Base-by-base conservation (phyloP, 2,888 invertebrate genomes). In the Lathronympha strigana region DNA sequence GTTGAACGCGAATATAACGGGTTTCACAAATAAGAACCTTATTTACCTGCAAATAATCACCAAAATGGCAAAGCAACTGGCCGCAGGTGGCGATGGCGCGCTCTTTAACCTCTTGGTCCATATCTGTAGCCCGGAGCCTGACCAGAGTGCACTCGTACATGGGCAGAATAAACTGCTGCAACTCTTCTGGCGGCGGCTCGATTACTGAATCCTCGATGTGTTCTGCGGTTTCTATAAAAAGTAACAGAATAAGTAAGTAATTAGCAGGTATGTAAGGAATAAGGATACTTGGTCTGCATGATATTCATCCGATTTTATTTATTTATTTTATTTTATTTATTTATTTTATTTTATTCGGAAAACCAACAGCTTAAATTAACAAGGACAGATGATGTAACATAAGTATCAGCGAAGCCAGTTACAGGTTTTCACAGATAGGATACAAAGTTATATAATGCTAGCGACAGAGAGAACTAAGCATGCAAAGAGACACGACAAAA, bases 61-160 rank as follows among this genome's bases (percentile, higher is more conserved):
- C 98, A 73, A 99, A 95, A 84, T 97, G 97, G 68, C 97, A 96
- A 54, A 99, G 94, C 55, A 99, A 95, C 86, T 98, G 98, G 13
- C 98, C 98, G 96, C 98, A 97, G 76, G 99, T 98, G 0, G 98
- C 96, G 70, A 99, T 99, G 9, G 99, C 98, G 23, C 98, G 94
- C 82, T 99, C 99, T 86, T 99, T 99, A 0, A 99, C 99, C 90
- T 99, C 99, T 84, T 99, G 99, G 91, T 99, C 99, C 80, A 99
- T 98, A 83, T 99, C 99, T 0, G 98, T 97, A 33, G 99, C 97
- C 76, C 96, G 96, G 40, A 99, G 93, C 66, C 98, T 94, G 67
- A 95, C 94, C 73, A 98, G 88, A 0, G 98, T 97, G 76, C 97
- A 97, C 67, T 94, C 93, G 86, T 98, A 99, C 81, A 97, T 95